These are phyloP conservation scores for Drosophila bifasciata DNA, from an alignment of 1,140 invertebrate genomes.

Conservation along the genomic window DNA sequence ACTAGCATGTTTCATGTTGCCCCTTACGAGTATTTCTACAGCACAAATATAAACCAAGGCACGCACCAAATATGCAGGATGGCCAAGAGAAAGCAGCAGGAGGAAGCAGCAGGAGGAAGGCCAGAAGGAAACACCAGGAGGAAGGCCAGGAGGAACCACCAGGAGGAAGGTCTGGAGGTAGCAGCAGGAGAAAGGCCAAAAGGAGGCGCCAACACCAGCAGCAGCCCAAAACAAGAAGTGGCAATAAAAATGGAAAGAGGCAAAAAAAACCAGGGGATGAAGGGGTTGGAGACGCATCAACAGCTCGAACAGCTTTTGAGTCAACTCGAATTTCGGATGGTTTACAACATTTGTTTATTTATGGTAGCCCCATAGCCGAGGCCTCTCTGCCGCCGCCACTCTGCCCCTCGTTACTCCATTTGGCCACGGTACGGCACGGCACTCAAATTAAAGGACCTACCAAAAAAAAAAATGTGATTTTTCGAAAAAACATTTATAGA, in stretches of 20 bases:
- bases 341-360: slow-evolving; percentile 55
- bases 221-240: slow-evolving; percentile 10
- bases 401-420: background rate
- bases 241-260: slow-evolving; percentile 31
- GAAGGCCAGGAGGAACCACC: too few species aligned
- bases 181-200: too few species aligned
- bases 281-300: slow-evolving; percentile 6
- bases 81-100: background rate
- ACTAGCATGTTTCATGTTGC: slow-evolving; percentile 6
- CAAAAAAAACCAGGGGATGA: background rate
- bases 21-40: background rate
- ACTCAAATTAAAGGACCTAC: slow-evolving; percentile 50
- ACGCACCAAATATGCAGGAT: slow-evolving; percentile 20
- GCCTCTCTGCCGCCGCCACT: too few species aligned
- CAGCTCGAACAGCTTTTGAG: slow-evolving; percentile 4
- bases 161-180: too few species aligned
- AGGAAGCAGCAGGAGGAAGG: too few species aligned
- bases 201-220: slow-evolving; percentile 1
- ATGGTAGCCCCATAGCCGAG: slow-evolving; percentile 11
- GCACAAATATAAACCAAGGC: slow-evolving; percentile 40
- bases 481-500: slow-evolving; percentile 13
- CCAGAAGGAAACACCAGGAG: background rate
- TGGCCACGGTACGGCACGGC: slow-evolving; percentile 20
- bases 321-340: slow-evolving; percentile 44
- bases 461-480: slow-evolving; percentile 35